Conservation (phyloP, 2,888 invertebrate genomes). For the Caenorhabditis sulstoni region DNA sequence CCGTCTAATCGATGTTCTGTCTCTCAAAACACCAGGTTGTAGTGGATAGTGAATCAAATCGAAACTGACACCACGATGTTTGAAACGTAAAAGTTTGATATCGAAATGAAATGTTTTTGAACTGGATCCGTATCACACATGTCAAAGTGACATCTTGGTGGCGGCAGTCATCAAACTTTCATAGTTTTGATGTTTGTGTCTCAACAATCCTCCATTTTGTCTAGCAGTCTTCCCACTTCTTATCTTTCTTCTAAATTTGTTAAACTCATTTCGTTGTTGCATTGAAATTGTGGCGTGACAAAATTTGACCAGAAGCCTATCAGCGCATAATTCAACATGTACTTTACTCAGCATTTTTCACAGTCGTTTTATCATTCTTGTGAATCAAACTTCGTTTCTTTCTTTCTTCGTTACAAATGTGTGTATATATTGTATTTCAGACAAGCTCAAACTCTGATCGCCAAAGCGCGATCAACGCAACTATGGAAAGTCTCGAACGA, state of each 20-base stretch:
- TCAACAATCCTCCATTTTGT: too few relatives aligned
- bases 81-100: neutral
- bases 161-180: too few relatives aligned
- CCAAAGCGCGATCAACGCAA: slow-evolving; percentile 53
- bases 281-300: too few relatives aligned
- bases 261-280: too few relatives aligned
- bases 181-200: too few relatives aligned
- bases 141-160: slow-evolving; percentile 5
- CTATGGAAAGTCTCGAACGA: slow-evolving; percentile 68
- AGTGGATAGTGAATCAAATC: too few relatives aligned
- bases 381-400: too few relatives aligned
- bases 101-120: neutral
- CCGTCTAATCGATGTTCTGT: neutral
- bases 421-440: slow-evolving; percentile 13
- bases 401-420: too few relatives aligned
- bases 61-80: neutral
- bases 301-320: too few relatives aligned
- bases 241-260: neutral
- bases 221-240: neutral
- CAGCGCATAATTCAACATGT: too few relatives aligned
- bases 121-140: slow-evolving; percentile 3
- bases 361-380: too few relatives aligned
- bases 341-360: too few relatives aligned
- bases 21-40: neutral
- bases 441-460: slow-evolving; percentile 56